These are phyloP conservation scores for Campylomormyrus tamandua DNA, from an alignment of 2,113 vertebrate species.

Conservation along the genomic window DNA sequence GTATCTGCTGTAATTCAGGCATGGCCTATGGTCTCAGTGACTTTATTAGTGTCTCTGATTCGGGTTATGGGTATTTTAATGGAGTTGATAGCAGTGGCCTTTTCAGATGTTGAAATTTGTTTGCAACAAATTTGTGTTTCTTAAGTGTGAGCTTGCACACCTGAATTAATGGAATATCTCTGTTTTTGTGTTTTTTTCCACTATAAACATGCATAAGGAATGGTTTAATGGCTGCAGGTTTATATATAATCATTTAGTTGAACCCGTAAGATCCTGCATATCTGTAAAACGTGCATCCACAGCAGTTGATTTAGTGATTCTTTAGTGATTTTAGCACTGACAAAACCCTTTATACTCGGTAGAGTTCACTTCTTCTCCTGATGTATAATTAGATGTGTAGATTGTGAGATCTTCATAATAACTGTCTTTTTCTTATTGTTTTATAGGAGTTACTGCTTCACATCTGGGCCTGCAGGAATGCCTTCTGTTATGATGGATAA, in stretches of 20 bases:
- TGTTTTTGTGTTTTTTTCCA: background rate
- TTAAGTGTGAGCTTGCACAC: background rate
- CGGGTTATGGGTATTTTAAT: background rate
- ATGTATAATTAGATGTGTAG: background rate
- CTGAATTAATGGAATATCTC: background rate
- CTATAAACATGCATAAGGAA: background rate
- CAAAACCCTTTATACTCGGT: background rate
- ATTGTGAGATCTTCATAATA: background rate
- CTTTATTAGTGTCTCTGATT: background rate
- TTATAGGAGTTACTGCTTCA: background rate
- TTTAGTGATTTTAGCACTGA: background rate
- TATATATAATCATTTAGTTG: background rate
- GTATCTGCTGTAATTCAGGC: background rate
- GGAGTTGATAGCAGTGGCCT: background rate
- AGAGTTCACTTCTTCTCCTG: background rate
- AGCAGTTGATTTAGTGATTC: background rate
- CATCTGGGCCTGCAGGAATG: background rate
- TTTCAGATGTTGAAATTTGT: background rate
- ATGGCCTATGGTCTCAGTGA: background rate
- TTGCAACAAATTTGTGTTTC: background rate
- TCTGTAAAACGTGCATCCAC: background rate
- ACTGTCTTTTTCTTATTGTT: background rate
- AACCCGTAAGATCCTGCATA: background rate
- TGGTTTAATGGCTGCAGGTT: background rate
- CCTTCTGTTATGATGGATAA: slow-evolving; percentile 39